Base-by-base conservation (phyloP, 2,797 vertebrate species). In the Argya squamiceps region DNA sequence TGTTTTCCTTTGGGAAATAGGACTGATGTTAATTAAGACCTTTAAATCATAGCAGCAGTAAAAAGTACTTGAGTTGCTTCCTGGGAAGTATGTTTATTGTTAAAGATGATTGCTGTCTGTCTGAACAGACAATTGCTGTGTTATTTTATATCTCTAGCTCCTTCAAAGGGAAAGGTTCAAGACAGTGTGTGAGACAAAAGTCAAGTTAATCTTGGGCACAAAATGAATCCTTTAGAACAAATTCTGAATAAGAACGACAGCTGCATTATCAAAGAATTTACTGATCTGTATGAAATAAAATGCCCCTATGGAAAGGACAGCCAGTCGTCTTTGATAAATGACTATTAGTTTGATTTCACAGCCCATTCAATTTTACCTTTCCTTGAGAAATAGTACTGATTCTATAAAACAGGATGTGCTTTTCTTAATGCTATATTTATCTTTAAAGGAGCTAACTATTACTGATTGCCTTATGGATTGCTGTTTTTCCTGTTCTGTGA, bases 1-100 rank as follows among this genome's bases (percentile, higher is more conserved):
- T 92, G 76, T 93, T 91, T 92, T 91, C 82, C 69, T 91, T 60
- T 85, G 80, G 63, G 89, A 94, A 88, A 76, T 69, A 75, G 79
- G 88, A 53, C 29, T 59, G 65, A 78, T 63, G 69, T 81, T 96
- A 93, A 93, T 92, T 78, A 91, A 85, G 69, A 52, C 81, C 63
- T 93, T 88, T 92, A 91, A 84, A 78, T 93, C 79, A 44, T 37
- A 69, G 52, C 36, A 73, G n/a, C 10, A 12, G 30, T 70, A 73
- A 86, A 75, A 89, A 41, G 9, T 71, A 64, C 20, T 87, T 26
- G n/a, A 81, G 46, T 91, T 0, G 12, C 52, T 69, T 92, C 43
- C 79, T 76, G 69, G 76, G 58, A 90, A 73, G 44, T 65, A 16
- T 5, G 2, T 70, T 92, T 78, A 65, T 52, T 2, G 9, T 84